These are phyloP conservation scores for Caenorhabditis briggsae DNA, from an alignment of 1,140 invertebrate genomes.

Conservation along the genomic window DNA sequence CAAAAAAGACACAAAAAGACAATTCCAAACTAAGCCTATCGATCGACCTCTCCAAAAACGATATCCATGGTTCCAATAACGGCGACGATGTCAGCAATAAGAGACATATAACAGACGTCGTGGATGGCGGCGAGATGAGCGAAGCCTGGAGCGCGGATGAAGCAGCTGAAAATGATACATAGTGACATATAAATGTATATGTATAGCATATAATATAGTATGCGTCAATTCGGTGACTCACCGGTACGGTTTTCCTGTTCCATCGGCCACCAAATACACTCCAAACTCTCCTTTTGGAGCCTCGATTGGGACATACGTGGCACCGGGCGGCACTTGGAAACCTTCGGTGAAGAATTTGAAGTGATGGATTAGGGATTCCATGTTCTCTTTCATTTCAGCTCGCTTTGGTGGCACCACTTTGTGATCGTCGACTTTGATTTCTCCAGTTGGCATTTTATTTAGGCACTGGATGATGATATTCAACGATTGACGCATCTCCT, in stretches of 20 bases:
- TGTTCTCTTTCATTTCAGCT: slow-evolving; percentile 94
- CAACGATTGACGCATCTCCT: slow-evolving; percentile 96
- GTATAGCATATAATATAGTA: too few relatives aligned
- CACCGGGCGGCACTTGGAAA: slow-evolving; percentile 91
- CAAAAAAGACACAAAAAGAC: background rate
- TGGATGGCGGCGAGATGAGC: slow-evolving; percentile 76
- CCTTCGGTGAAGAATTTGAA: slow-evolving; percentile 98
- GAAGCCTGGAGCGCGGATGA: slow-evolving; percentile 89
- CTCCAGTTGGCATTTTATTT: slow-evolving; percentile 96
- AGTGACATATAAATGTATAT: too few relatives aligned
- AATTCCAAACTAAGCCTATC: slow-evolving; percentile 80
- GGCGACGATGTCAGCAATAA: slow-evolving; percentile 85
- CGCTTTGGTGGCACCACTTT: slow-evolving; percentile 90
- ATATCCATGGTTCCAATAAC: slow-evolving; percentile 86
- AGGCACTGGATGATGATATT: slow-evolving; percentile 94
- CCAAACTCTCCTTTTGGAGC: slow-evolving; percentile 97
- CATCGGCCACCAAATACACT: slow-evolving; percentile 95
- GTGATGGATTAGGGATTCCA: slow-evolving; percentile 98
- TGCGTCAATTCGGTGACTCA: background rate
- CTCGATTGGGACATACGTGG: slow-evolving; percentile 94
- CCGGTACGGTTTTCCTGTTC: slow-evolving; percentile 89
- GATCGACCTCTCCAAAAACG: slow-evolving; percentile 96
- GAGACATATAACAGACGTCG: slow-evolving; percentile 86
- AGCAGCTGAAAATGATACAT: slow-evolving; percentile 83
- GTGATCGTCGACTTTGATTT: slow-evolving; percentile 92